Evolutionary conservation across 1,140 invertebrate genomes (phyloP).

Genomic region (Caerostris extrusa): DNA sequence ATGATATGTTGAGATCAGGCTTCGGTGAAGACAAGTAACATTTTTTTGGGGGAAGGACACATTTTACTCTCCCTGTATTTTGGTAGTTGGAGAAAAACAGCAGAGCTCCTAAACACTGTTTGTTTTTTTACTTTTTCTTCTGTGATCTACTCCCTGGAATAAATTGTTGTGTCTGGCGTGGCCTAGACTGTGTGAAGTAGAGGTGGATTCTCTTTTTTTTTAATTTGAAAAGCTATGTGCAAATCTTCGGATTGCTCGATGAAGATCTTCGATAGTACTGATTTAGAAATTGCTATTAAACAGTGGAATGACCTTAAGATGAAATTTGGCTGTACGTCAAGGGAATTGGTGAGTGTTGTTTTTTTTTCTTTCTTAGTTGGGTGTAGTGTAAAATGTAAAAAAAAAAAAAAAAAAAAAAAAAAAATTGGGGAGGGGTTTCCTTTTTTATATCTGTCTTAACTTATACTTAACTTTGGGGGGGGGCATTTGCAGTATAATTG

Average conservation of each 20-base stretch:
- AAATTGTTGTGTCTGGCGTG: constrained; percentile 1
- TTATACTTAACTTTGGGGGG: no score
- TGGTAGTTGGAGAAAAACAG: neutral
- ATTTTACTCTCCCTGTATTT: neutral
- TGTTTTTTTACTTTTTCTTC: neutral
- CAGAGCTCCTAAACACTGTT: neutral
- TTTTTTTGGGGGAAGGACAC: neutral
- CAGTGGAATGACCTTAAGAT: constrained; percentile 75
- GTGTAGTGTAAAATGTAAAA: no score
- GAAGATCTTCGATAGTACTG: constrained; percentile 74
- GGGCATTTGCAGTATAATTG: no score
- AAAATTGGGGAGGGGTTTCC: no score
- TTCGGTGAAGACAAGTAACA: neutral
- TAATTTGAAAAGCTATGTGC: constrained; percentile 63
- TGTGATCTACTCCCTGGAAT: constrained; percentile 1
- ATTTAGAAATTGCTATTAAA: constrained; percentile 75
- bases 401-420: no score
- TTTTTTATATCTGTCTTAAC: no score
- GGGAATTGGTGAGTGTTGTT: constrained; percentile 64
- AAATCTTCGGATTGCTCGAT: constrained; percentile 73
- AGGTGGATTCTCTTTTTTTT: constrained; percentile 34
- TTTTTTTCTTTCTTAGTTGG: neutral
- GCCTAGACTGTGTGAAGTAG: constrained; percentile 3
- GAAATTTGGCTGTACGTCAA: constrained; percentile 70
- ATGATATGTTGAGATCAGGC: neutral